Conservation (phyloP, 1,140 invertebrate genomes). For the Ephestia elutella region DNA sequence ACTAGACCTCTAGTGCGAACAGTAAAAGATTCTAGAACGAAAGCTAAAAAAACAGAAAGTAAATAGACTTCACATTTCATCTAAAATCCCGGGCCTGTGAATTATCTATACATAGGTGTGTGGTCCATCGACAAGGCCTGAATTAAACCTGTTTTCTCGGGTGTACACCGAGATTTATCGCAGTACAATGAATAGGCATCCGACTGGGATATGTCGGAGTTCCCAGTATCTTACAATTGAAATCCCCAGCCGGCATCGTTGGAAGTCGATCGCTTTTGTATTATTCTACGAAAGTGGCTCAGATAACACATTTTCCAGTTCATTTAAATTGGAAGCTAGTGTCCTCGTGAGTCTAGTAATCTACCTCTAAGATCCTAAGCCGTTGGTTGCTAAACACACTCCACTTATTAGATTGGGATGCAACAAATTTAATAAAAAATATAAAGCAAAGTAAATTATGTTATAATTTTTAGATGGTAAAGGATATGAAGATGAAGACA, state of each 20-base stretch:
- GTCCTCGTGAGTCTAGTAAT: neutral
- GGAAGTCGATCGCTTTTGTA: conserved; percentile 9
- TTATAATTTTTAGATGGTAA: too few relatives aligned
- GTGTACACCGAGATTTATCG: conserved; percentile 28
- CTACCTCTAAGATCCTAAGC: neutral
- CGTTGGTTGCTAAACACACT: too few relatives aligned
- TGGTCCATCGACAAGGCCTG: conserved; percentile 15
- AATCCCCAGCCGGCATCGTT: conserved; percentile 15
- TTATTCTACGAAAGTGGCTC: neutral
- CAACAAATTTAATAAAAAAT: too few relatives aligned
- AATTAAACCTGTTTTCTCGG: conserved; percentile 28
- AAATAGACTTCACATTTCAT: too few relatives aligned
- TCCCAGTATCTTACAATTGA: conserved; percentile 24
- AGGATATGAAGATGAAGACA: too few relatives aligned
- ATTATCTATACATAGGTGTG: conserved; percentile 16
- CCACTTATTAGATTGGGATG: too few relatives aligned
- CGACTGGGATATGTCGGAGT: conserved; percentile 19
- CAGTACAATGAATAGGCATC: conserved; percentile 26
- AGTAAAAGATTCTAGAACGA: too few relatives aligned
- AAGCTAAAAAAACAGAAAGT: too few relatives aligned
- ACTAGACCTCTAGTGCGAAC: too few relatives aligned
- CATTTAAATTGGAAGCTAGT: neutral
- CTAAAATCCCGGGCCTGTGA: neutral
- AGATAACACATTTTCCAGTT: neutral
- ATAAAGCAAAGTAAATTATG: too few relatives aligned